phyloP scores from a whole-genome alignment of 2,888 invertebrate species.

The Phyllotreta cruciferae region DNA sequence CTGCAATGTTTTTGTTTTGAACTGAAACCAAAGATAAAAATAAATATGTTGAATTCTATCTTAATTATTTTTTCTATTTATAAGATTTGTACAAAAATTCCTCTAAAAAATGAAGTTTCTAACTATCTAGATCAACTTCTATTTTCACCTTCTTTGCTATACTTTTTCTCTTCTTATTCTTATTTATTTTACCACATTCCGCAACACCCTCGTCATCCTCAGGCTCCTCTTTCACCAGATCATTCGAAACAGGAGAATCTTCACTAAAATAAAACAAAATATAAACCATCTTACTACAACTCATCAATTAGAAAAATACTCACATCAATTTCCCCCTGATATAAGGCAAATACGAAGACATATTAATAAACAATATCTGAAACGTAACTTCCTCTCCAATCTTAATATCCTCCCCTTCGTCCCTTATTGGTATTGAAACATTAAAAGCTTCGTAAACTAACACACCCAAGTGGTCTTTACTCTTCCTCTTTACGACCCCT shows the following conservation, averaged over 20 bases:
- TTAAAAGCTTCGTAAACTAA: conserved; percentile 75
- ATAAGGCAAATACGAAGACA: conserved; percentile 68
- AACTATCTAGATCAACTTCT: no score
- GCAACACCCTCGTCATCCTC: no score
- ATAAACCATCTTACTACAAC: no score
- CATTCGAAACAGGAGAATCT: no score
- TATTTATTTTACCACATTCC: no score
- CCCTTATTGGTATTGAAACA: conserved; percentile 70
- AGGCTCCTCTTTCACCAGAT: no score
- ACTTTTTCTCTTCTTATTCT: no score
- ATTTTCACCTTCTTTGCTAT: no score
- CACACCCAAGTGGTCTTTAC: conserved; percentile 70
- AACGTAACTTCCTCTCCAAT: conserved; percentile 70
- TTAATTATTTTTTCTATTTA: conserved; percentile 8
- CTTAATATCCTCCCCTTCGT: conserved; percentile 57
- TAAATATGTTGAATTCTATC: conserved; percentile 47
- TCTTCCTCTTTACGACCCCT: conserved; percentile 73
- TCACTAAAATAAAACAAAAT: no score
- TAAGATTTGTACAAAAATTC: no score
- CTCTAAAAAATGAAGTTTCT: no score
- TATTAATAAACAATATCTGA: conserved; percentile 66
- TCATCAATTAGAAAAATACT: conserved; percentile 34
- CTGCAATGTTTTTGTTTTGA: conserved; percentile 37
- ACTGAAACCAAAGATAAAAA: conserved; percentile 47
- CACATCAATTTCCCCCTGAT: conserved; percentile 68